Conservation (phyloP, 2,113 vertebrate genomes). For the Pelmatolapia mariae region DNA sequence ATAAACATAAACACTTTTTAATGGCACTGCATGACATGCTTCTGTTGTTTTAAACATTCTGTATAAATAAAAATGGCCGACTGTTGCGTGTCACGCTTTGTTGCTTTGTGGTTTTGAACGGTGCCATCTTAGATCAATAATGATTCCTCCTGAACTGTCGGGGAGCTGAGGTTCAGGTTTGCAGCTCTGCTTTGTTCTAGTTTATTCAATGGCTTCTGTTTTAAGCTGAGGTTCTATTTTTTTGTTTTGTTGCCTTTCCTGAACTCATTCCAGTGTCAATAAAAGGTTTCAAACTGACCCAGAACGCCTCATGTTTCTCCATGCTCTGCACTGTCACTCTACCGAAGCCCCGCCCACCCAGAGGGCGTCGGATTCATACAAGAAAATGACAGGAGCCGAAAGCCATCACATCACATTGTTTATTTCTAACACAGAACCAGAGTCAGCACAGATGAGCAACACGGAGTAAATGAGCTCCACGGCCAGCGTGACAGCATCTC, state of each 20-base stretch:
- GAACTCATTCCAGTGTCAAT: neutral
- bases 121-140: neutral
- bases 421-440: conserved; percentile 21
- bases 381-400: neutral
- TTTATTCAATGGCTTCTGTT: neutral
- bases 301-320: neutral
- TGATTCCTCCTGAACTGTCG: neutral
- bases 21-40: neutral
- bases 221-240: neutral
- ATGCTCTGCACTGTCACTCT: neutral
- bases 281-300: neutral
- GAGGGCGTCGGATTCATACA: neutral
- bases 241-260: neutral
- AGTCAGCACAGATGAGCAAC: neutral
- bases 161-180: neutral
- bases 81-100: neutral
- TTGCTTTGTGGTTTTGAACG: neutral
- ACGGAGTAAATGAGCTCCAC: neutral
- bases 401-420: neutral
- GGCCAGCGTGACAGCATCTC: conserved; percentile 33
- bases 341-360: neutral
- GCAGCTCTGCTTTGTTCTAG: neutral
- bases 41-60: neutral
- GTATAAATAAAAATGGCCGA: neutral
- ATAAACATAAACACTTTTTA: neutral